Base-by-base conservation (phyloP, 1,140 invertebrate species). In the Cydia splendana region DNA sequence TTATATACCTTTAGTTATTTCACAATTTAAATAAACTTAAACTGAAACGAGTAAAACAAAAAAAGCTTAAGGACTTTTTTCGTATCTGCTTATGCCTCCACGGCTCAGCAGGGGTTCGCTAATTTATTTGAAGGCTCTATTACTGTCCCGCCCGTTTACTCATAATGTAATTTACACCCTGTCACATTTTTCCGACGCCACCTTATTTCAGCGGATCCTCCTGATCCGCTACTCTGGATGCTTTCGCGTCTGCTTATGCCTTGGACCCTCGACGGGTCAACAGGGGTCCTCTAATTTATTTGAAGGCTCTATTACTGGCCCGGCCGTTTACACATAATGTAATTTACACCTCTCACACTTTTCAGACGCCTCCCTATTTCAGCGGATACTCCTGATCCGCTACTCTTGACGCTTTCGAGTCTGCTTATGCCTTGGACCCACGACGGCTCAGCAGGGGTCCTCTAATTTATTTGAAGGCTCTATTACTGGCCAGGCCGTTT, bases 111-210 rank as follows among this genome's bases (percentile, higher is more conserved):
- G 77, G 77, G 65, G 74, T 65, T 74, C 74, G 42, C 77, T 75
- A 71, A 78, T 78, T 78, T 78, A 76, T 78, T 78, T 75, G 77
- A 78, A 78, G 75, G 77, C 75, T 78, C 77, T 78, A 78, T 78
- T 78, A 78, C 77, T 65, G 48, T 48, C 57, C 65, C 30, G 65
- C 30, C 65, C 65, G 65, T 69, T 38, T 69, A 69, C 65, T 38
- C 65, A 69, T 69, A n/a, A 69, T 69, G 65, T 69, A 69, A 69
- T 69, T 69, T 69, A 69, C 65, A 69, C n/a, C 65, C 30, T 30
- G 0, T 38, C 15, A 15, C 30, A 69, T 30, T 69, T 38, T 30
- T 69, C 30, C 28, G 13, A 30, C 12, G 65, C 65, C 13, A 30
- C 3, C 28, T 13, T 34, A 30, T 69, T 69, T 69, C 30, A 30